A percentile compares a stretch with the other conserved stretches of the same genome.
Conservation (phyloP, 2,888 invertebrate species). For the Melieria crassipennis region DNA sequence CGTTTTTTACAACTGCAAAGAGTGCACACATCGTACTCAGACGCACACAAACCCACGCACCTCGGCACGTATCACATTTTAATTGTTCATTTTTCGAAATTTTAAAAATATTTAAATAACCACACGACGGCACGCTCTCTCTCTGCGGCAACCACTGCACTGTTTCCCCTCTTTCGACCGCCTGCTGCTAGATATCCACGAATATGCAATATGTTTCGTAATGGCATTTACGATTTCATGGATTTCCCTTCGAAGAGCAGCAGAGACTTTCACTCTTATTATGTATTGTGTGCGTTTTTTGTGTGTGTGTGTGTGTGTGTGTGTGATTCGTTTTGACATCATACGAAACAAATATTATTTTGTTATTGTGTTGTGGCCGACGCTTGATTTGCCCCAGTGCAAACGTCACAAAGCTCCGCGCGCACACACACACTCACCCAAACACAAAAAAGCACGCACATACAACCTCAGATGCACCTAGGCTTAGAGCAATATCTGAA, state of each 20-base stretch:
- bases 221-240: conserved; percentile 55
- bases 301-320: neutral
- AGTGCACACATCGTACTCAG: neutral
- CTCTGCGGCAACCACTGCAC: no score
- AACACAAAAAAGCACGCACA: no score
- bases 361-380: neutral
- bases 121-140: no score
- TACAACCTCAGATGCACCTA: no score
- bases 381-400: neutral
- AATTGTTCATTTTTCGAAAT: neutral
- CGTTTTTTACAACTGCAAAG: no score
- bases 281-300: conserved; percentile 5
- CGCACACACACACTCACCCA: no score
- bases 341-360: neutral
- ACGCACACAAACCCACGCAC: conserved; percentile 3
- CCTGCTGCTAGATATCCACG: neutral
- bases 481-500: neutral
- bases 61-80: conserved; percentile 42
- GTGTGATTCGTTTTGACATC: neutral
- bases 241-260: conserved; percentile 52
- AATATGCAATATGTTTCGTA: conserved; percentile 38
- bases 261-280: conserved; percentile 40
- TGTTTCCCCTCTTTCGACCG: no score
- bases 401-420: no score
- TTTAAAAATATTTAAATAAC: no score